Base-by-base conservation (phyloP, 2,888 invertebrate genomes). In the Aphidoletes aphidimyza region DNA sequence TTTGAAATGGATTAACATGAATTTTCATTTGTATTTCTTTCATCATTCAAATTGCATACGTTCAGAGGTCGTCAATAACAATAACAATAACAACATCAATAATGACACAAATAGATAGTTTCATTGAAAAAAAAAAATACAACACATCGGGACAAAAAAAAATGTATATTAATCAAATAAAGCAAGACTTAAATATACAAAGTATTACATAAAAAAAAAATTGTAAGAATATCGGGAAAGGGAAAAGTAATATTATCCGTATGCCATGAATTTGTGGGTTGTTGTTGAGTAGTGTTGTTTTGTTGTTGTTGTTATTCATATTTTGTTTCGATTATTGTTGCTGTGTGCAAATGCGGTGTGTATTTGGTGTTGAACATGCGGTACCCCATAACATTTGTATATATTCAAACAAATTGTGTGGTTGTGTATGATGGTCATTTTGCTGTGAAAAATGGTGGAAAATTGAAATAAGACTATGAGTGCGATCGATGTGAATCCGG, bases 1-100 rank as follows among this genome's bases (percentile, higher is more conserved):
- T 42, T 9, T 14, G 14, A 9, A 6, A 6, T 42, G 42, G 42
- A 69, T 30, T 6, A 69, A 69, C 9, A 30, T n/a, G n/a, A 69
- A 5, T 30, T 69, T 34, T 30, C 47, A 14, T 47, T 47, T 47
- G 6, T 39, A 39, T 39, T 47, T 47, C 17, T 6, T 19, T 14
- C 69, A 69, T 54, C 69, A 34, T 30, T 11, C n/a, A 22, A 6
- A 54, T 22, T 0, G 1, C 69, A n/a, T 14, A 30, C 69, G 30
- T 30, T 69, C 69, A 69, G 69, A 69, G 69, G 69, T 69, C 69
- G 69, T 69, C 69, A 69, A 69, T 69, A 69, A 69, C 69, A 34
- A 69, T 69, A 69, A 69, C 69, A 69, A 34, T 11, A 69, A 54
- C 54, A 54, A 69, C 30, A 69, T 14, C 6, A 42, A 42, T 42